Base-by-base conservation (phyloP, 2,888 invertebrate species). In the Phanerotoma sp. region DNA sequence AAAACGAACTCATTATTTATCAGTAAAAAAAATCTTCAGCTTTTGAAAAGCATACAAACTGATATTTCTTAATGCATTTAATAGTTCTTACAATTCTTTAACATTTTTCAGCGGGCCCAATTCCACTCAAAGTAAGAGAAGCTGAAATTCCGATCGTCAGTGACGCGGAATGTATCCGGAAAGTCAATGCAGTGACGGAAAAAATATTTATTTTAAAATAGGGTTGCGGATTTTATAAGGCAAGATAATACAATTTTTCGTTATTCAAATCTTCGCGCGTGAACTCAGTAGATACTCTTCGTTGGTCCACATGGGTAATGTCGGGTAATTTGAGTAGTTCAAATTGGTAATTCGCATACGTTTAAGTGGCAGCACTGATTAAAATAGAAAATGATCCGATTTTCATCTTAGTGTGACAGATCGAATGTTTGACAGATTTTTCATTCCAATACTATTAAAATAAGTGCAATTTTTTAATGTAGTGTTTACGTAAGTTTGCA, bases 121-220 rank as follows among this genome's bases (percentile, higher is more conserved):
- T 95, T 60, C 94, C 95, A 0, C 77, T 95, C 62, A 82, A 92
- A 57, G 92, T 95, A 15, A 84, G 95, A 44, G 93, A 93, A 76
- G 94, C 94, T 0, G 91, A 92, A 76, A 87, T 95, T 60, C 95
- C 95, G 0, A 91, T 95, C 58, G 94, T 95, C 48, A 93, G 92
- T 69, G 94, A 95, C 74, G 87, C 92, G 13, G 93, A 94, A 77
- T 95, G 95, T 73, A 89, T 94, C 62, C 83, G 93, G 40, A 94
- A 95, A 78, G 93, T 95, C 25, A 95, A 95, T 73, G 92, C 93
- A 0, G 95, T 95, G 49, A 95, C 95, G 0, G 94, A 95, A 79
- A 95, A 95, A 79, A 91, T 93, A 68, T 95, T 95, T 79, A 93
- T 94, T 61, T 78, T 95, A 63, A n/a, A n/a, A n/a, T n/a, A n/a